Percentiles rank a stretch among this genome's conserved stretches.
Evolutionary conservation across 2,888 invertebrate genomes (phyloP).

Genomic region (Heliconius ethilla): DNA sequence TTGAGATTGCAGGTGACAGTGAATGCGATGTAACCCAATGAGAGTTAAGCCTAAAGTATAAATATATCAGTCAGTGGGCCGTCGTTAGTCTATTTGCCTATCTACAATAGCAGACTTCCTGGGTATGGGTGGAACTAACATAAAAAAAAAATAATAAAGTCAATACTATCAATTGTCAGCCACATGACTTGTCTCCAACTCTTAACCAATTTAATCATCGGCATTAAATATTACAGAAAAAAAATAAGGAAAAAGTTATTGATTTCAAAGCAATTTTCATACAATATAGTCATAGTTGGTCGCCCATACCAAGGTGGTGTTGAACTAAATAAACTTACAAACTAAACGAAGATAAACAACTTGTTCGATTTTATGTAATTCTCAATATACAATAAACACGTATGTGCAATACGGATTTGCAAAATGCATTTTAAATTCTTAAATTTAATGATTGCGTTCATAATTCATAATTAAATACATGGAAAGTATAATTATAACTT

Average conservation of each 20-base stretch:
- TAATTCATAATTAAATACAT: slow-evolving; percentile 58
- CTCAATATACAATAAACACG: slow-evolving; percentile 65
- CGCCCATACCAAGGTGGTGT: slow-evolving; percentile 48
- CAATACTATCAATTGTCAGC: neutral
- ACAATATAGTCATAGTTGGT: neutral
- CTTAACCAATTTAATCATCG: neutral
- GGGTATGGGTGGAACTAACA: slow-evolving; percentile 34
- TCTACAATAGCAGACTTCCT: slow-evolving; percentile 52
- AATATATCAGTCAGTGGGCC: slow-evolving; percentile 78
- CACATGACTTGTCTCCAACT: neutral
- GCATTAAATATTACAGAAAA: neutral
- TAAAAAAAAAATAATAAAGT: neutral
- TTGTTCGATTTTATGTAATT: slow-evolving; percentile 77
- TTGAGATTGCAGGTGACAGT: slow-evolving; percentile 31
- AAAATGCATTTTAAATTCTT: slow-evolving; percentile 68
- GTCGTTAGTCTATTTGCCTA: slow-evolving; percentile 60
- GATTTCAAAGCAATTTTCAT: neutral
- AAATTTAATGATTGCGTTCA: slow-evolving; percentile 51
- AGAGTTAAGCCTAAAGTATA: slow-evolving; percentile 70
- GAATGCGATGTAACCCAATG: slow-evolving; percentile 55
- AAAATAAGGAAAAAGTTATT: neutral
- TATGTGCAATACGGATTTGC: slow-evolving; percentile 59
- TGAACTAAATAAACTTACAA: slow-evolving; percentile 49
- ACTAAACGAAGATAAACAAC: slow-evolving; percentile 57
- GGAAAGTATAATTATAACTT: slow-evolving; percentile 52